A percentile compares a stretch with the other conserved stretches of the same genome.
phyloP scores from a whole-genome alignment of 1,140 invertebrate genomes.

The Microplitis demolitor region DNA sequence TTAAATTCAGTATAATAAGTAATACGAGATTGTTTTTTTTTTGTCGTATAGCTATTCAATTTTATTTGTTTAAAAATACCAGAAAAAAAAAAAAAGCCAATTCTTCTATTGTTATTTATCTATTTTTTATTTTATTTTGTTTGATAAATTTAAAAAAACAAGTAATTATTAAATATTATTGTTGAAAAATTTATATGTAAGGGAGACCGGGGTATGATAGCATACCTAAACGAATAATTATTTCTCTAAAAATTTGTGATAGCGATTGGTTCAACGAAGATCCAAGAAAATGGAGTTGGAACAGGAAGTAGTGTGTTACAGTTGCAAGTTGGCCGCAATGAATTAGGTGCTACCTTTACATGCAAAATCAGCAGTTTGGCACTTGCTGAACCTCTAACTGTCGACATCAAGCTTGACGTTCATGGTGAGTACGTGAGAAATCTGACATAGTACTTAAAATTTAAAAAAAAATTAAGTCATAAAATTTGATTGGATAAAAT shows the following conservation, averaged over 20 bases:
- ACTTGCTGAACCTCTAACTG: slow-evolving; percentile 69
- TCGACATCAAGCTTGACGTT: slow-evolving; percentile 75
- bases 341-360: slow-evolving; percentile 76
- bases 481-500: neutral
- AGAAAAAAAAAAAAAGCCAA: too few relatives aligned
- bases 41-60: too few relatives aligned
- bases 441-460: neutral
- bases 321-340: slow-evolving; percentile 74
- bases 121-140: too few relatives aligned
- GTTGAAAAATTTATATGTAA: neutral
- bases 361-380: slow-evolving; percentile 79
- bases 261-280: slow-evolving; percentile 51
- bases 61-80: too few relatives aligned
- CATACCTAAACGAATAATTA: neutral
- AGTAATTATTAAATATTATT: neutral
- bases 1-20: too few relatives aligned
- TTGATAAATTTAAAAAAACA: too few relatives aligned
- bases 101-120: too few relatives aligned
- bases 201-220: too few relatives aligned
- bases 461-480: neutral
- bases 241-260: slow-evolving; percentile 32
- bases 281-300: slow-evolving; percentile 65
- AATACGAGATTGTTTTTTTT: too few relatives aligned
- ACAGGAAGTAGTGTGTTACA: slow-evolving; percentile 68
- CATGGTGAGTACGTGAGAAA: slow-evolving; percentile 70